Conservation (phyloP, 2,113 vertebrate genomes). For the Halichoeres trimaculatus region DNA sequence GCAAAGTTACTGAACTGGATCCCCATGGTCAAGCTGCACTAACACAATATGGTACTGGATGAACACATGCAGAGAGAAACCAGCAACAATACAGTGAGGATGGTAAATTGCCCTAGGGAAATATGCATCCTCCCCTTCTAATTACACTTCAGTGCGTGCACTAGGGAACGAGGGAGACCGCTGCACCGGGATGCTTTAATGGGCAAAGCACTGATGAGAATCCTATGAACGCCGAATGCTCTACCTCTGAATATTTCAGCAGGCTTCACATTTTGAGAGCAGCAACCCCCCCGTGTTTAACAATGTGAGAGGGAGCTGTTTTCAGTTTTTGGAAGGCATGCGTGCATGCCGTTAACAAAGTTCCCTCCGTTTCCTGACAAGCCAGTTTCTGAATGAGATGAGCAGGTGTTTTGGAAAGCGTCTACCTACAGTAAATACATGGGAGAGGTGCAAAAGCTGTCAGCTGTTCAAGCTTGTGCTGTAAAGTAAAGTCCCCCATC, state of each 20-base stretch:
- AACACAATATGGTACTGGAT: slow-evolving; percentile 57
- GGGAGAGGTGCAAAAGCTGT: slow-evolving; percentile 41
- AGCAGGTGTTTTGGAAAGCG: slow-evolving; percentile 53
- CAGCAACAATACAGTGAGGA: slow-evolving; percentile 53
- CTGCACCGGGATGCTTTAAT: slow-evolving; percentile 62
- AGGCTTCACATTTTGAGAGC: slow-evolving; percentile 45
- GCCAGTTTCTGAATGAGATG: slow-evolving; percentile 23
- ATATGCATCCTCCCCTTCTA: slow-evolving; percentile 62
- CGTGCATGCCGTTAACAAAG: slow-evolving; percentile 32
- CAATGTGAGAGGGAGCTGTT: slow-evolving; percentile 44
- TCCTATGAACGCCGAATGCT: slow-evolving; percentile 50
- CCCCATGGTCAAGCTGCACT: slow-evolving; percentile 32
- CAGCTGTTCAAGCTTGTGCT: slow-evolving; percentile 37
- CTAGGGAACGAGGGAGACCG: slow-evolving; percentile 48
- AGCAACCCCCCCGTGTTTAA: slow-evolving; percentile 20
- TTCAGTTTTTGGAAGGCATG: slow-evolving; percentile 30
- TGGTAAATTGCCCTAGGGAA: slow-evolving; percentile 65
- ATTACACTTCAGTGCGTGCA: slow-evolving; percentile 70
- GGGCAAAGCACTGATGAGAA: slow-evolving; percentile 67
- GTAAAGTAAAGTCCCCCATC: slow-evolving; percentile 44
- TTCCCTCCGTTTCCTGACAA: slow-evolving; percentile 35
- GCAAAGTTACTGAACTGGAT: slow-evolving; percentile 49
- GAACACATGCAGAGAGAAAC: slow-evolving; percentile 55
- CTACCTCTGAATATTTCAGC: slow-evolving; percentile 66
- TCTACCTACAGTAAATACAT: slow-evolving; percentile 43